A percentile compares a stretch with the other conserved stretches of the same genome.
Evolutionary conservation across 2,113 vertebrate species (phyloP).

Genomic region (Psittacula cyanocephala): DNA sequence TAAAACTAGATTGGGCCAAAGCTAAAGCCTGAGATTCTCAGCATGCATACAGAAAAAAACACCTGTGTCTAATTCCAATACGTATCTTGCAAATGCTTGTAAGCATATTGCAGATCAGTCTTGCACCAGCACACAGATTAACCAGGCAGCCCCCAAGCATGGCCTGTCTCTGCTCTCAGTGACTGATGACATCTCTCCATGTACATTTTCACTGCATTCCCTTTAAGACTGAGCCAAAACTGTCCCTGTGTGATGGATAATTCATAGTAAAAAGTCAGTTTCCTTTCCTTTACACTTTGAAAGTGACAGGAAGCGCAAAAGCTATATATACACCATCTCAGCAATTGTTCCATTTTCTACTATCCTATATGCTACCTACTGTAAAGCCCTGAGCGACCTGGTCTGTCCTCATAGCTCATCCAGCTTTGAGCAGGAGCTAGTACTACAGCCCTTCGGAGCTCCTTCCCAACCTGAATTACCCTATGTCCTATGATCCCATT

Average conservation of each 20-base stretch:
- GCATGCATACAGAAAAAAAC: not conserved
- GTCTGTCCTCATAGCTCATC: not conserved
- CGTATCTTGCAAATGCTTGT: not conserved
- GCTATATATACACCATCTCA: not conserved
- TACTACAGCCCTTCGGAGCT: not conserved
- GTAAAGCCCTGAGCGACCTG: not conserved
- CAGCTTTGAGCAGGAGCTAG: not conserved
- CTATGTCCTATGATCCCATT: not conserved
- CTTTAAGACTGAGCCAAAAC: not conserved
- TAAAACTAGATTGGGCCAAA: not conserved
- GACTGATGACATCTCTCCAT: not conserved
- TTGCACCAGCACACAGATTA: not conserved
- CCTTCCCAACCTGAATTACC: not conserved
- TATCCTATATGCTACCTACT: not conserved
- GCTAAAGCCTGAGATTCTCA: not conserved
- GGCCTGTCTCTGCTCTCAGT: not conserved
- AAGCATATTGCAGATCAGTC: not conserved
- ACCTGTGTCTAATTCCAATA: not conserved
- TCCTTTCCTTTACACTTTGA: not conserved
- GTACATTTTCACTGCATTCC: not conserved
- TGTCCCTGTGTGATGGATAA: not conserved
- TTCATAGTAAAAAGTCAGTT: not conserved
- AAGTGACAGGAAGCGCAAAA: not conserved
- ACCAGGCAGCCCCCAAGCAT: not conserved
- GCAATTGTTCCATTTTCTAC: not conserved